Evolutionary conservation across 2,113 vertebrate genomes (phyloP), one percentile per base, ranked within the genome.

Genomic region (Carassius carassius): DNA sequence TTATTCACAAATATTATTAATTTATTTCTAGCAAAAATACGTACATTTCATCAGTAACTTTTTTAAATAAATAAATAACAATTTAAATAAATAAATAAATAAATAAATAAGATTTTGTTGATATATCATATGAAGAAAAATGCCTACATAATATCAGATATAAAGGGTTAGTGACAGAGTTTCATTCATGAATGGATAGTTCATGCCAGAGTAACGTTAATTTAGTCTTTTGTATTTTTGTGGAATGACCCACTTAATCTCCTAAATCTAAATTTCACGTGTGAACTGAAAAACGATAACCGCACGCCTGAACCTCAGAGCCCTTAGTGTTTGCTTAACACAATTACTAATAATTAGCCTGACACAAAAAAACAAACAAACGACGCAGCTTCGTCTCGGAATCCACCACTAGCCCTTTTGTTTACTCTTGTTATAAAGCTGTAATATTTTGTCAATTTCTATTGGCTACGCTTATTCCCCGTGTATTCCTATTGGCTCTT

Each of bases 401-500:
- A 79, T 37, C 17, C 11, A 41, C 32, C 54, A 44, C n/a, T 12
- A 62, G 21, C n/a, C 3, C 77, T 79, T 2, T 54, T 73, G 58
- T 56, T 54, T 56, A 37, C 17, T 58, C 29, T 70, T 63, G 35
- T 75, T 78, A 32, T 9, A 49, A 72, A 9, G n/a, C 63, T 9
- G 12, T 12, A n/a, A 60, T 29, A 7, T 37, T 25, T 60, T 17
- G 70, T 5, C 1, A 16, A 25, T 87, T 49, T 67, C n/a, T 87
- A 92, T 93, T 93, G 90, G 91, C 83, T 84, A 85, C 78, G 84
- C 85, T 87, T 9, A n/a, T 23, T 54, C 47, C 8, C 16, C 19
- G 78, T 56, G 44, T 35, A 2, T 47, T 69, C 51, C 51, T 14
- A 88, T 85, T 87, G 82, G 86, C 58, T 74, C 47, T 19, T 75